Percentiles rank a stretch among this genome's conserved stretches.
Evolutionary conservation across 1,140 invertebrate genomes (phyloP).

Genomic region (Drosophila pachea): DNA sequence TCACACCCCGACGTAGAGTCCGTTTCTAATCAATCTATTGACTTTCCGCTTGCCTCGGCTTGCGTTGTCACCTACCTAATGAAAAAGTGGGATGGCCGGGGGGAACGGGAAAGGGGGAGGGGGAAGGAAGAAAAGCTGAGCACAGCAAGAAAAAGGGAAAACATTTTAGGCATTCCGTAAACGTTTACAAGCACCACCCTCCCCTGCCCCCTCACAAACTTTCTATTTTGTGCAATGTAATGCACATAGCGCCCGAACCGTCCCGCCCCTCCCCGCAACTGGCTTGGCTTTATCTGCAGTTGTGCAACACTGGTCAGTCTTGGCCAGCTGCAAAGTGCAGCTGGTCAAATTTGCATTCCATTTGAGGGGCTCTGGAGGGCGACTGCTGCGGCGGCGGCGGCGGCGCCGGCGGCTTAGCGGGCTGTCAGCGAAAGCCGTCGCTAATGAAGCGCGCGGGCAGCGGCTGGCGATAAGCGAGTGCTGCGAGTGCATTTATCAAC

Average conservation of each 20-base stretch:
- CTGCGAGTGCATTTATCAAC: slow-evolving; percentile 70
- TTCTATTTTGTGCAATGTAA: neutral
- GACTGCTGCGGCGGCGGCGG: neutral
- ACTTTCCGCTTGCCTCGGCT: slow-evolving; percentile 6
- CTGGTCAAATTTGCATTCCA: slow-evolving; percentile 57
- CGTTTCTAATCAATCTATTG: slow-evolving; percentile 48
- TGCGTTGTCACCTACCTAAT: neutral
- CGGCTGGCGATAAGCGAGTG: slow-evolving; percentile 47
- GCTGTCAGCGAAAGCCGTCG: slow-evolving; percentile 20
- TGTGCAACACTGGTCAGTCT: neutral
- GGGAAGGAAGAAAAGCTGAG: neutral
- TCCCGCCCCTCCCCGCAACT: neutral
- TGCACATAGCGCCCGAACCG: slow-evolving; percentile 1
- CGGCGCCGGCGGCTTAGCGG: neutral
- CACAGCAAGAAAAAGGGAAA: slow-evolving; percentile 34
- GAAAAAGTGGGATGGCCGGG: neutral
- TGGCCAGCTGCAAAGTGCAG: slow-evolving; percentile 1
- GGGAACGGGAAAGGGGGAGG: neutral
- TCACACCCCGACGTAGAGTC: slow-evolving; percentile 7
- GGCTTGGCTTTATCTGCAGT: neutral
- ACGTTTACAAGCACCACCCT: slow-evolving; percentile 37
- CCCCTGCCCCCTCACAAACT: too few relatives aligned
- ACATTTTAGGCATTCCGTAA: slow-evolving; percentile 60
- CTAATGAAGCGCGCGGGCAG: slow-evolving; percentile 28
- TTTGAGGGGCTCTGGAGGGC: slow-evolving; percentile 11